Conservation (phyloP, 2,888 invertebrate genomes). For the Pheosia tremula region DNA sequence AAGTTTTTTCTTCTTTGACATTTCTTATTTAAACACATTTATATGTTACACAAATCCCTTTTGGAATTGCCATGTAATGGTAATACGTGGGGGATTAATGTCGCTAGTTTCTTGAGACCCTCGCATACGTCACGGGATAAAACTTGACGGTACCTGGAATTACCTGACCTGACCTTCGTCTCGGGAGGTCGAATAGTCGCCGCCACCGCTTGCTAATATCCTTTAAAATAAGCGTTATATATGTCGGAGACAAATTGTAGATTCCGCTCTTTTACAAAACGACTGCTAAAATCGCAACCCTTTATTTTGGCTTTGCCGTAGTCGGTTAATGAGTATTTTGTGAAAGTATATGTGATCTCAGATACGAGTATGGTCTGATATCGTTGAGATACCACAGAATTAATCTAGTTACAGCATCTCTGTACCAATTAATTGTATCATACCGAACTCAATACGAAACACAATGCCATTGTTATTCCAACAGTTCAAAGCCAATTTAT, state of each 20-base stretch:
- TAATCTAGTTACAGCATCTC: neutral
- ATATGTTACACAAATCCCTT: too few species aligned
- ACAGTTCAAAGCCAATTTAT: neutral
- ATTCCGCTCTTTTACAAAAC: too few species aligned
- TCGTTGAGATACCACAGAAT: neutral
- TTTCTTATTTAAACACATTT: too few species aligned
- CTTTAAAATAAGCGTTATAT: neutral
- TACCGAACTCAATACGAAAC: neutral
- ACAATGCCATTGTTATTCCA: neutral
- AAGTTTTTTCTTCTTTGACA: too few species aligned
- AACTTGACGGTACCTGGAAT: conserved; percentile 16
- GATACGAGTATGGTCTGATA: neutral
- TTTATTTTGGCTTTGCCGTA: too few species aligned
- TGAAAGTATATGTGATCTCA: too few species aligned
- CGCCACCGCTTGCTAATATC: neutral
- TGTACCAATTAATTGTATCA: neutral
- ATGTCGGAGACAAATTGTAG: neutral
- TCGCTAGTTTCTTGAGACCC: conserved; percentile 15
- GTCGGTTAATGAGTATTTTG: too few species aligned
- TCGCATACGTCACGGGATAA: conserved; percentile 19
- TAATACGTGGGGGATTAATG: conserved; percentile 17
- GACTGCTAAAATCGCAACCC: too few species aligned
- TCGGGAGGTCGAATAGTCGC: conserved; percentile 5
- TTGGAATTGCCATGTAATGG: neutral
- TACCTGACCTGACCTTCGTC: conserved; percentile 11